phyloP scores from a whole-genome alignment of 2,888 invertebrate genomes.

The Sesia apiformis region DNA sequence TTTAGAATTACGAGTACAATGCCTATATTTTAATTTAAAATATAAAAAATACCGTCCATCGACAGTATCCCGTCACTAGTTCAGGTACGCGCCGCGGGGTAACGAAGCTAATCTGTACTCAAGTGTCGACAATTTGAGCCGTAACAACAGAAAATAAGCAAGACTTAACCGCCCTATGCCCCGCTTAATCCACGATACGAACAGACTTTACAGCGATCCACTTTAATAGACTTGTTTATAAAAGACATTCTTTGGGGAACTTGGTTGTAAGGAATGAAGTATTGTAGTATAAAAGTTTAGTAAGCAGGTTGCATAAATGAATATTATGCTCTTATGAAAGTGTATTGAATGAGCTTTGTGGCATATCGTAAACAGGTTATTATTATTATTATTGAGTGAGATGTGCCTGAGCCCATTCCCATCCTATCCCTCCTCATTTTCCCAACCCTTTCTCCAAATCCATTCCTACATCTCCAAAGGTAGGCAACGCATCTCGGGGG shows the following conservation, averaged over 20 bases:
- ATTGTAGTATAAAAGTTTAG: background rate
- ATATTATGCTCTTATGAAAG: background rate
- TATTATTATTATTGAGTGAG: too few species aligned
- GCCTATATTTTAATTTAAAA: too few species aligned
- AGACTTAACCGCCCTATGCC: conserved; percentile 40
- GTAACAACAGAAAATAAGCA: conserved; percentile 72
- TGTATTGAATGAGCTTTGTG: too few species aligned
- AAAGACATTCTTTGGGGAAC: background rate
- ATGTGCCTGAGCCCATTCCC: too few species aligned
- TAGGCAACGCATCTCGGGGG: too few species aligned
- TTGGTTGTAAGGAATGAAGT: background rate
- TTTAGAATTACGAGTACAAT: too few species aligned
- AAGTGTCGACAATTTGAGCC: conserved; percentile 73
- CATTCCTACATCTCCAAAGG: too few species aligned
- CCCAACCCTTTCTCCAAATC: too few species aligned
- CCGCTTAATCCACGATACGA: conserved; percentile 47
- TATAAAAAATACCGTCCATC: background rate
- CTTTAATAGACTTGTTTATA: conserved; percentile 1
- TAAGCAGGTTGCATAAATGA: background rate
- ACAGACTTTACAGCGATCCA: conserved; percentile 23
- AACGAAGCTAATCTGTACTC: conserved; percentile 74
- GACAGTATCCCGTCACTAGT: conserved; percentile 25
- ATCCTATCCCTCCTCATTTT: too few species aligned
- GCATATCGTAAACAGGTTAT: too few species aligned
- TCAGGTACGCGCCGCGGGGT: conserved; percentile 56